These are phyloP conservation scores for Mythimna lalbum DNA, from an alignment of 2,888 invertebrate species.

Conservation along the genomic window DNA sequence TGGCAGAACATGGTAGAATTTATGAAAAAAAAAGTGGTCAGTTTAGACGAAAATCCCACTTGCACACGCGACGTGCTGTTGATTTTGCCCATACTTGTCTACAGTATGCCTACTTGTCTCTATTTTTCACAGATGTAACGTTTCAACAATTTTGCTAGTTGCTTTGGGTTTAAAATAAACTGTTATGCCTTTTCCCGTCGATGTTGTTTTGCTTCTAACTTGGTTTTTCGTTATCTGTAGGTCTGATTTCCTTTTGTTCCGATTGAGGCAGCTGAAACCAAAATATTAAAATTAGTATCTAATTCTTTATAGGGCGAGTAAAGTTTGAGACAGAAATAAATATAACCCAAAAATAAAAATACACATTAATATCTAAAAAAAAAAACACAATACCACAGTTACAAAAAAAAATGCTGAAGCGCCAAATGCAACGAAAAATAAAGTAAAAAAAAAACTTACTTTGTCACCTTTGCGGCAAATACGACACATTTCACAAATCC, in stretches of 20 bases:
- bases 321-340: too few species aligned
- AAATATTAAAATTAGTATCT: not conserved
- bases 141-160: not conserved
- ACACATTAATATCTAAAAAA: too few species aligned
- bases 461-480: not conserved
- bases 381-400: not conserved
- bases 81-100: too few species aligned
- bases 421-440: not conserved
- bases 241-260: not conserved
- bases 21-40: too few species aligned
- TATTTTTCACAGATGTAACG: not conserved
- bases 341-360: too few species aligned
- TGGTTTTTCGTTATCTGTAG: not conserved
- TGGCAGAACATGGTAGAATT: too few species aligned
- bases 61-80: too few species aligned
- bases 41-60: too few species aligned
- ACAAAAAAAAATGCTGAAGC: conserved; percentile 7
- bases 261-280: conserved; percentile 1
- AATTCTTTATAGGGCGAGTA: not conserved
- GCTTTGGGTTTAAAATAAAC: not conserved
- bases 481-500: conserved; percentile 8
- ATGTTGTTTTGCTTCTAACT: not conserved
- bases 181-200: not conserved
- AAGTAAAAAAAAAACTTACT: conserved; percentile 14
- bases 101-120: not conserved